Conservation (phyloP, 2,797 vertebrate species). For the Eulemur albifrons region DNA sequence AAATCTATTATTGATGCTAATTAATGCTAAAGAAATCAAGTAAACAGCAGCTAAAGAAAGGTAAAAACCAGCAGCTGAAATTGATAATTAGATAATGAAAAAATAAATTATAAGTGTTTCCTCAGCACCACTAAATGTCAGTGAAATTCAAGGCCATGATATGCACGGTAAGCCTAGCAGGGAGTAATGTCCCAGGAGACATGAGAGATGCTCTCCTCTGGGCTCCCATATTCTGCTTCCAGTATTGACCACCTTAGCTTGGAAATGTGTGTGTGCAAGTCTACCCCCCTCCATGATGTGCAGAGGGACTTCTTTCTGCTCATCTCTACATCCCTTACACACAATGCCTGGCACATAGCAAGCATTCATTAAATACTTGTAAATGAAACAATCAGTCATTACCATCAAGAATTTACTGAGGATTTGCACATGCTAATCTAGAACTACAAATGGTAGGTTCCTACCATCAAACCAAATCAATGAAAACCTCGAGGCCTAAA, state of each 20-base stretch:
- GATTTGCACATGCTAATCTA: background rate
- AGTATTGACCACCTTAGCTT: background rate
- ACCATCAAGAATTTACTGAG: background rate
- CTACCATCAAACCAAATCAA: conserved; percentile 7
- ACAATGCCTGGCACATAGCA: background rate
- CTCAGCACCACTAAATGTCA: background rate
- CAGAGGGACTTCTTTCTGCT: background rate
- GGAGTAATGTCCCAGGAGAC: background rate
- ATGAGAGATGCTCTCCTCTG: background rate
- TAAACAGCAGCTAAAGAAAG: background rate
- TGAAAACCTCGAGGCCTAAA: background rate
- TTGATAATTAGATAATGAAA: conserved; percentile 1
- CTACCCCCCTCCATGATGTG: background rate
- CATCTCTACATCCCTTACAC: background rate
- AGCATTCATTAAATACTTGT: background rate
- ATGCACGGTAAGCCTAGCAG: background rate
- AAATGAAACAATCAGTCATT: background rate
- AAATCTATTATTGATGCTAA: background rate
- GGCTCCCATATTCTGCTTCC: background rate
- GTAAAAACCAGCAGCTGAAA: background rate
- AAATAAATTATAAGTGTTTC: background rate
- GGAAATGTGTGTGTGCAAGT: background rate
- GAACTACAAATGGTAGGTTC: background rate
- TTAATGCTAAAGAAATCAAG: conserved; percentile 30
- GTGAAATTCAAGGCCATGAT: background rate